These are phyloP conservation scores for Idaea straminata DNA, from an alignment of 2,888 invertebrate species.

Conservation along the genomic window DNA sequence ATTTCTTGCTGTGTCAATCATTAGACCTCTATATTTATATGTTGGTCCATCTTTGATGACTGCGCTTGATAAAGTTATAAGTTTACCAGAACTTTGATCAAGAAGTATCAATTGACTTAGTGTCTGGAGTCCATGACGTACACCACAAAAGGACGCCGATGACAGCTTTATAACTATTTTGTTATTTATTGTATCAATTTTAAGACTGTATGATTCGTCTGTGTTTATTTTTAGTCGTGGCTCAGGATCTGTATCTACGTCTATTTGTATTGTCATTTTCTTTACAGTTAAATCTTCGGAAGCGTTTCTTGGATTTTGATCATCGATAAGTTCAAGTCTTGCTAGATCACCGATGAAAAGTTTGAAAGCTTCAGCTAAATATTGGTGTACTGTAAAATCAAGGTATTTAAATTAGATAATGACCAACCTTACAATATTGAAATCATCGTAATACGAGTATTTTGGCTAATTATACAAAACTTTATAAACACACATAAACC, in stretches of 20 bases:
- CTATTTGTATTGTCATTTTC: constrained; percentile 66
- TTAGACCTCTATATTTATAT: constrained; percentile 88
- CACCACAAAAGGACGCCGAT: constrained; percentile 85
- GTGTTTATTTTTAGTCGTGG: constrained; percentile 82
- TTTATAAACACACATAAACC: too few species aligned
- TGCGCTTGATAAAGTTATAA: constrained; percentile 82
- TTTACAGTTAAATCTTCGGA: constrained; percentile 37
- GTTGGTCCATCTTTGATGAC: constrained; percentile 87
- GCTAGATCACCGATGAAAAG: constrained; percentile 71
- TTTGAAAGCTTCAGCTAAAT: constrained; percentile 66
- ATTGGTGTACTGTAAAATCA: constrained; percentile 35
- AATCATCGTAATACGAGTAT: too few species aligned
- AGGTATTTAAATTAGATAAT: too few species aligned
- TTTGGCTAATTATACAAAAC: too few species aligned
- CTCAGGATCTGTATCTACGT: constrained; percentile 76
- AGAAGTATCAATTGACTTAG: constrained; percentile 87
- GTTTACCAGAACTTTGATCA: constrained; percentile 81
- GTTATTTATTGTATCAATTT: constrained; percentile 60
- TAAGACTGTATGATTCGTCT: constrained; percentile 85
- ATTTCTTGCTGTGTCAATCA: constrained; percentile 94
- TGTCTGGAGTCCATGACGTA: constrained; percentile 87
- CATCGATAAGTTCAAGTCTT: constrained; percentile 59
- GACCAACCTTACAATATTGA: too few species aligned
- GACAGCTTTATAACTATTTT: constrained; percentile 73
- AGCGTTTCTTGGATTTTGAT: constrained; percentile 33